Evolutionary conservation across 2,113 vertebrate genomes (phyloP).

Genomic region (Sapayoa aenigma): DNA sequence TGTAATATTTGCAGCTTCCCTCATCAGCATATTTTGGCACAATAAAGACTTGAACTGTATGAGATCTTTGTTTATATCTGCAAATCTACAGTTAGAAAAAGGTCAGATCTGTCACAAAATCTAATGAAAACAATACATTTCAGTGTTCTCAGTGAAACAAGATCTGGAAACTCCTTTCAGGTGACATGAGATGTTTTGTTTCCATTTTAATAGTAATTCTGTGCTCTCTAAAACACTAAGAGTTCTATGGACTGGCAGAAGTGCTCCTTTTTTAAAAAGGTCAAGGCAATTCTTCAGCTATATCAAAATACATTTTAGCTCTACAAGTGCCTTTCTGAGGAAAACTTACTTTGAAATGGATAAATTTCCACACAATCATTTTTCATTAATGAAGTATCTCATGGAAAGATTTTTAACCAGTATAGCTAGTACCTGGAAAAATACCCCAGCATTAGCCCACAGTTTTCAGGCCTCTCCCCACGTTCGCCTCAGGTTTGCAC

Average conservation of each 20-base stretch:
- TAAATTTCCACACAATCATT: background rate
- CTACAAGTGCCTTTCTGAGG: background rate
- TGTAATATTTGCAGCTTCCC: background rate
- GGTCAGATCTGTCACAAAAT: background rate
- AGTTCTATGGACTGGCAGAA: background rate
- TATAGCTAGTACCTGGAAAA: background rate
- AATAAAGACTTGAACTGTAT: background rate
- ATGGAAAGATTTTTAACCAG: background rate
- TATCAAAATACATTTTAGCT: background rate
- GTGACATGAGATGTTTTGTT: background rate
- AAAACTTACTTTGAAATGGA: background rate
- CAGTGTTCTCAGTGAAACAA: background rate
- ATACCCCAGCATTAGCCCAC: background rate
- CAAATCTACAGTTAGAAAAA: background rate
- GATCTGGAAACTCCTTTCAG: background rate
- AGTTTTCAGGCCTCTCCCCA: background rate
- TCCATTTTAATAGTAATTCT: background rate
- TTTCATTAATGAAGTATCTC: background rate
- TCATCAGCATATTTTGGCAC: background rate
- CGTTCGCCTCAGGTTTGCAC: background rate
- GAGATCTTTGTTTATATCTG: background rate
- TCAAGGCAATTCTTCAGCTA: constrained; percentile 22
- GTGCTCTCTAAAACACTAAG: background rate
- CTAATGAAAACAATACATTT: constrained; percentile 21
- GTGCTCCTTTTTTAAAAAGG: constrained; percentile 15